Percentiles rank a stretch among this genome's conserved stretches.
phyloP scores from a whole-genome alignment of 2,888 invertebrate species.

The Acronicta alni region DNA sequence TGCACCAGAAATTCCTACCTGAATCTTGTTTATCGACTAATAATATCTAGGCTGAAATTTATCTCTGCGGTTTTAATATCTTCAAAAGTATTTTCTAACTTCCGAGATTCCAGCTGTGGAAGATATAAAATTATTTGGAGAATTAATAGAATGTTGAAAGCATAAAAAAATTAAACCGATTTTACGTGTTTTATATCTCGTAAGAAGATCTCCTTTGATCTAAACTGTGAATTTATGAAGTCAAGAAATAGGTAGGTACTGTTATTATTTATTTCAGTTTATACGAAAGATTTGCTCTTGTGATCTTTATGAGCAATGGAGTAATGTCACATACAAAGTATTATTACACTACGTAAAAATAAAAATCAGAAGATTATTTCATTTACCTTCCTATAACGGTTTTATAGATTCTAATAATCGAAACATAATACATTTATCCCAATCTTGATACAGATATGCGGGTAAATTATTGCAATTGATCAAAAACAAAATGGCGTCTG shows the following conservation, averaged over 20 bases:
- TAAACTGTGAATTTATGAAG: constrained; percentile 14
- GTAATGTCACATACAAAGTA: too few species aligned
- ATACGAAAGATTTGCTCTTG: not conserved
- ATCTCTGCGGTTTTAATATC: constrained; percentile 16
- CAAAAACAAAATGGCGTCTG: too few species aligned
- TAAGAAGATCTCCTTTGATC: constrained; percentile 32
- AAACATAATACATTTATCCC: too few species aligned
- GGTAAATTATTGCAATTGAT: too few species aligned
- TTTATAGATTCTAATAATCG: too few species aligned
- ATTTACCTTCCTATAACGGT: too few species aligned
- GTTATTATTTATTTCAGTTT: not conserved
- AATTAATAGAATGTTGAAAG: constrained; percentile 26
- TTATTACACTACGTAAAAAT: too few species aligned
- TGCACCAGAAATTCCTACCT: constrained; percentile 23
- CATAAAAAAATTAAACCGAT: constrained; percentile 1
- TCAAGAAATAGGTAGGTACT: not conserved
- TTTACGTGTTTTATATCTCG: constrained; percentile 20
- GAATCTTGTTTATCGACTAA: constrained; percentile 18
- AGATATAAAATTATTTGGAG: constrained; percentile 15
- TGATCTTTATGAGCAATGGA: too few species aligned
- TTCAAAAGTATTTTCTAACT: constrained; percentile 20
- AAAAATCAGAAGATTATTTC: too few species aligned
- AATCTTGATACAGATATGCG: too few species aligned
- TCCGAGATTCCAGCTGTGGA: constrained; percentile 6
- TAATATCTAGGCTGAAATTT: constrained; percentile 31